Evolutionary conservation across 2,888 invertebrate species (phyloP).

Genomic region (Pollenia griseotomentosa): DNA sequence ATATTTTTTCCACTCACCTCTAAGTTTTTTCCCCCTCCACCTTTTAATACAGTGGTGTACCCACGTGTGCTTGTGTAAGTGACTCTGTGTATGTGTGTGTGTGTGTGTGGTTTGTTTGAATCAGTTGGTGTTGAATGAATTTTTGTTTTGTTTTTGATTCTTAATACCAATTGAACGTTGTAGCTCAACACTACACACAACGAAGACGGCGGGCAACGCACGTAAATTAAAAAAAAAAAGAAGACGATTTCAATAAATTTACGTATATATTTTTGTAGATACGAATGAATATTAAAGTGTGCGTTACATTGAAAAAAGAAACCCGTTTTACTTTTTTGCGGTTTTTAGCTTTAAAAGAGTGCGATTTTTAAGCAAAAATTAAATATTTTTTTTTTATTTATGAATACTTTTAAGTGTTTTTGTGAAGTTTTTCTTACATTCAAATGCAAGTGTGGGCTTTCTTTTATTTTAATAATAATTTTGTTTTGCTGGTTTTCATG

Average conservation of each 20-base stretch:
- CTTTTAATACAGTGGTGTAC: conserved; percentile 2
- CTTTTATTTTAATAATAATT: conserved; percentile 45
- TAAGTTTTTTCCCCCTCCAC: background rate
- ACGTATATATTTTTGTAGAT: conserved; percentile 5
- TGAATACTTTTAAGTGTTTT: too few relatives aligned
- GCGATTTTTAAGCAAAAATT: conserved; percentile 18
- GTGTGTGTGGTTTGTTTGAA: conserved; percentile 37
- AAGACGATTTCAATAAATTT: conserved; percentile 29
- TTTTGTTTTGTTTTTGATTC: conserved; percentile 66
- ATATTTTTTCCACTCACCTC: background rate
- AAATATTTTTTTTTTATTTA: conserved; percentile 4
- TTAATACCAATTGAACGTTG: conserved; percentile 72
- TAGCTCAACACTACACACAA: conserved; percentile 67
- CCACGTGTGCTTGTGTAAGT: conserved; percentile 6
- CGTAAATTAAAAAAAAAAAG: conserved; percentile 12
- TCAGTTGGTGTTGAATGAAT: conserved; percentile 60
- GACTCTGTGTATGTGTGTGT: conserved; percentile 8
- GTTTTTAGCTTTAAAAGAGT: conserved; percentile 30
- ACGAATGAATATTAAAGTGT: conserved; percentile 8
- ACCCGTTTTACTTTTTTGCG: conserved; percentile 12
- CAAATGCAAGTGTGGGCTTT: conserved; percentile 72
- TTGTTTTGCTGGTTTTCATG: conserved; percentile 44
- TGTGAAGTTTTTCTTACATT: conserved; percentile 39
- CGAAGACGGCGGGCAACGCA: conserved; percentile 47
- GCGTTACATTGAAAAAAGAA: conserved; percentile 24